Conservation (phyloP, 1,140 invertebrate genomes). For the Procambarus clarkii region DNA sequence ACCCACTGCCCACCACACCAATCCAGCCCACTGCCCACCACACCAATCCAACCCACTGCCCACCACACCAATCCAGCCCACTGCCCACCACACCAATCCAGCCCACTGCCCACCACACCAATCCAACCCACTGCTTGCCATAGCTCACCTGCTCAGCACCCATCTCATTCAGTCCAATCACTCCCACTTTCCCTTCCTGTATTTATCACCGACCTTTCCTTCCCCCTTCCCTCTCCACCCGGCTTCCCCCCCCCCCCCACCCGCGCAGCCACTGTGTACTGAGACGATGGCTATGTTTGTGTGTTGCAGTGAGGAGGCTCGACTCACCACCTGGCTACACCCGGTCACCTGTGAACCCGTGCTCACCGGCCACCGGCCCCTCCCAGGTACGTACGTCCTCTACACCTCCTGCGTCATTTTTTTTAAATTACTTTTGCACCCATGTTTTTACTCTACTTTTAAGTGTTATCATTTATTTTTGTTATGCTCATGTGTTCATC, state of each 20-base stretch:
- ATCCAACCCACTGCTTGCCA: neutral
- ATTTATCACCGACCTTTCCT: neutral
- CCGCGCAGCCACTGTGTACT: neutral
- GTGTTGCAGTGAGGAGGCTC: slow-evolving; percentile 63
- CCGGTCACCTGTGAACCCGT: slow-evolving; percentile 50
- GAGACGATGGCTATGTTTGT: slow-evolving; percentile 11
- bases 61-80: too few species aligned
- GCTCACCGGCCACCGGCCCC: slow-evolving; percentile 45
- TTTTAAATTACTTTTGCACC: neutral
- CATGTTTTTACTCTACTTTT: neutral
- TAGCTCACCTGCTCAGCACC: neutral
- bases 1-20: neutral
- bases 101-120: too few species aligned
- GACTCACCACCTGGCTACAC: slow-evolving; percentile 56
- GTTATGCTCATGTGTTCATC: too few species aligned
- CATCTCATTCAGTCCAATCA: neutral
- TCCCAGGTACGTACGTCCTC: slow-evolving; percentile 26
- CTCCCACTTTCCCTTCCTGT: neutral
- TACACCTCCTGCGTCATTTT: neutral
- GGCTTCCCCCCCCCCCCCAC: neutral
- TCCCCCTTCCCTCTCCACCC: neutral
- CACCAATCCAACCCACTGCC: neutral
- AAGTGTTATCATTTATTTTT: too few species aligned
- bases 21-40: neutral
- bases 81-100: too few species aligned